Percentiles rank a stretch among this genome's conserved stretches.
Evolutionary conservation across 2,113 vertebrate species (phyloP).

Genomic region (Tor tambroides): DNA sequence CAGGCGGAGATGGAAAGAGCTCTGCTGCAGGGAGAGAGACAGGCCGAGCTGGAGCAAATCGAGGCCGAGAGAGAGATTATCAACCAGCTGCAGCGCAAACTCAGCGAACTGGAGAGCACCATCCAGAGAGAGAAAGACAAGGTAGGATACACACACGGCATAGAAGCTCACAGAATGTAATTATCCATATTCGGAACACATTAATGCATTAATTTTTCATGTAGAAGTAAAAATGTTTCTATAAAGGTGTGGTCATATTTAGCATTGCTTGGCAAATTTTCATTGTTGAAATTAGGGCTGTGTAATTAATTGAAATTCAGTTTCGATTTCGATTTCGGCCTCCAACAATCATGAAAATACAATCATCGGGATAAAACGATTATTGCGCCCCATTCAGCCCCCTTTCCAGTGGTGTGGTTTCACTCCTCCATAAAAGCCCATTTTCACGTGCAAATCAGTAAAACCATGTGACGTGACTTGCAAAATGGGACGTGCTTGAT

Average conservation of each 20-base stretch:
- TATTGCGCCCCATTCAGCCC: too few relatives aligned
- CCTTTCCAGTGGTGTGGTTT: too few relatives aligned
- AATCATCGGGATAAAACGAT: too few relatives aligned
- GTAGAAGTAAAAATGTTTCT: not conserved
- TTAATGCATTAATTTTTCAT: not conserved
- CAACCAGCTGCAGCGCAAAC: conserved; percentile 86
- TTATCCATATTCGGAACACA: not conserved
- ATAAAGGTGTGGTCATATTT: not conserved
- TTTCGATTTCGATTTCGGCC: too few relatives aligned
- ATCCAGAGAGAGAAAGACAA: conserved; percentile 90
- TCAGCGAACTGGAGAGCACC: conserved; percentile 83
- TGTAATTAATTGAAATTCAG: too few relatives aligned
- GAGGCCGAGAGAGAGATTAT: conserved; percentile 83
- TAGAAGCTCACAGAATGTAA: not conserved
- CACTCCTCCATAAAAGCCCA: too few relatives aligned
- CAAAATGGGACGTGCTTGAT: too few relatives aligned
- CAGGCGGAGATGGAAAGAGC: conserved; percentile 96
- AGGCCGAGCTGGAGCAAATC: conserved; percentile 82
- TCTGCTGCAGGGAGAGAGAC: conserved; percentile 89
- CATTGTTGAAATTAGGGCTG: too few relatives aligned
- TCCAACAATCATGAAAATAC: too few relatives aligned
- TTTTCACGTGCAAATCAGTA: too few relatives aligned
- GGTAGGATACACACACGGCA: conserved; percentile 73
- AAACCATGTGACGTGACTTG: too few relatives aligned
- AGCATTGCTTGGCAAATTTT: not conserved